Evolutionary conservation across 2,113 vertebrate species (phyloP), one percentile per base, ranked within the genome.

Genomic region (Himantopus leucocephalus): DNA sequence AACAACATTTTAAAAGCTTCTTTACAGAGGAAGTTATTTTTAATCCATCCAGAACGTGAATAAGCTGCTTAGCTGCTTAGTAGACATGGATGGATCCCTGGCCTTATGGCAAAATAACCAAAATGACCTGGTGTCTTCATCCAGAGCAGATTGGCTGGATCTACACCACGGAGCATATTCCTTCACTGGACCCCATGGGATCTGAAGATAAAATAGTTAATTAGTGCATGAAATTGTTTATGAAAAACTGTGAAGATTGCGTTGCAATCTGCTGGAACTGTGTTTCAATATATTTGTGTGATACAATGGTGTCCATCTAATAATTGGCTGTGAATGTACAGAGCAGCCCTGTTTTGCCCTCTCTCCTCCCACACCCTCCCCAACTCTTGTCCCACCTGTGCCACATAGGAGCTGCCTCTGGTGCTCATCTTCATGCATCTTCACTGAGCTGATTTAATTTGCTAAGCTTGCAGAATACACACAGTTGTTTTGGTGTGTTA

Each of bases 321-420:
- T 59, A 56, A n/a, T 32, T 75, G 80, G 9, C 20, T 50, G 20
- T 12, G 37, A 32, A n/a, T 52, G 5, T 37, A 71, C 72, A 70
- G 32, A 67, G 32, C 56, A 67, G 21, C 6, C 16, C 19, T 0
- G 0, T 55, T 80, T 83, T 41, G 4, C 6, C 9, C 13, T 53
- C 10, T 34, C 8, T 50, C 35, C 15, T 81, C 12, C 30, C 21
- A 77, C 20, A 71, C 13, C 1, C 15, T 39, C 20, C 14, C 17
- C 5, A 88, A 6, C 19, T 27, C 59, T 71, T n/a, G 22, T 88
- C 47, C 10, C 22, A 66, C 24, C 17, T 43, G 6, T 1, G 1
- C 4, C n/a, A 43, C 6, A 2, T 1, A 19, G 12, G 19, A 72
- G 15, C 21, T 67, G 21, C 24, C 29, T 37, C 59, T 73, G 37